Conservation (phyloP, 2,888 invertebrate species). For the Patella depressa region DNA sequence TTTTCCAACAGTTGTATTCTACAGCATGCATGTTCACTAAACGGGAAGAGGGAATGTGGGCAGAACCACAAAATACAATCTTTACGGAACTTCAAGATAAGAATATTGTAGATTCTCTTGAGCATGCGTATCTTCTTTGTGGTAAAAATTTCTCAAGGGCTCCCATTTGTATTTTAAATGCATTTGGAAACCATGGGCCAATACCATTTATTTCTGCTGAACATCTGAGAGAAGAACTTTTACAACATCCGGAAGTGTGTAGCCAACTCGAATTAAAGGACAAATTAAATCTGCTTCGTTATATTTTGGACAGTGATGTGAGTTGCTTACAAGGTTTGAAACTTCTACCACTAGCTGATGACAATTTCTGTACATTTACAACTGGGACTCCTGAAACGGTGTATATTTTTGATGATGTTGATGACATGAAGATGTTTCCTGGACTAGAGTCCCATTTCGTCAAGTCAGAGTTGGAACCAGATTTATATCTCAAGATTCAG, state of each 20-base stretch:
- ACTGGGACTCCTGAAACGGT: constrained; percentile 11
- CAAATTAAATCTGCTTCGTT: constrained; percentile 13
- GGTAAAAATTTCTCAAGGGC: constrained; percentile 12
- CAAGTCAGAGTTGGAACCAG: no score
- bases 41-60: constrained; percentile 12
- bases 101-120: background rate
- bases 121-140: background rate
- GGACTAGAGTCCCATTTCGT: background rate
- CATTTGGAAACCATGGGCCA: background rate
- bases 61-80: constrained; percentile 1
- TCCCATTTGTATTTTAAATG: background rate
- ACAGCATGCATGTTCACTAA: background rate
- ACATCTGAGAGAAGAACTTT: background rate
- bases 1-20: constrained; percentile 45
- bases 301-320: background rate
- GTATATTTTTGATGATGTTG: constrained; percentile 1
- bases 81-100: background rate
- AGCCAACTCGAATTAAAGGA: background rate
- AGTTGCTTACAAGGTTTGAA: background rate
- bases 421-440: constrained; percentile 16
- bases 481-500: no score
- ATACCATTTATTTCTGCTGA: background rate
- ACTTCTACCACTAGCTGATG: constrained; percentile 20
- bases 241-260: background rate
- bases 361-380: constrained; percentile 8